Percentiles rank a stretch among this genome's conserved stretches.
Conservation (phyloP, 1,140 invertebrate genomes). For the Bicyclus anynana region DNA sequence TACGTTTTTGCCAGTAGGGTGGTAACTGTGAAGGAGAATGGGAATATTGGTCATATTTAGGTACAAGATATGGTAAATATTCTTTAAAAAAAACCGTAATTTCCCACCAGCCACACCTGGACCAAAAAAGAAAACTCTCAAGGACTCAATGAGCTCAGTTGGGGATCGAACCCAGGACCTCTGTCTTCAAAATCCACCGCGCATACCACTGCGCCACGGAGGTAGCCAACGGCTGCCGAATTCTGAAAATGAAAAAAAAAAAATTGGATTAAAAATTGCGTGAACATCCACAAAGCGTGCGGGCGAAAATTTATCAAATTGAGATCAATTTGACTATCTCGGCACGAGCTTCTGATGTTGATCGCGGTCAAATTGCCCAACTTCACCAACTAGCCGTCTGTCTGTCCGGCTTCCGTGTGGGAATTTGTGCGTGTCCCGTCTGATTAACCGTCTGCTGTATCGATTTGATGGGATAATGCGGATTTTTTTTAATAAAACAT, state of each 20-base stretch:
- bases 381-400: background rate
- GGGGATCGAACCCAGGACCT: too few species aligned
- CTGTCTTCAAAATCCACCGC: too few species aligned
- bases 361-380: constrained; percentile 16
- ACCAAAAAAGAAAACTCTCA: too few species aligned
- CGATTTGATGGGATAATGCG: background rate
- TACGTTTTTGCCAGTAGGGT: too few species aligned
- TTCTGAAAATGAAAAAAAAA: background rate
- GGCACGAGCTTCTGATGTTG: constrained; percentile 38
- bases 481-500: background rate
- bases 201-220: too few species aligned
- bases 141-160: too few species aligned
- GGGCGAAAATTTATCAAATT: constrained; percentile 30
- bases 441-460: constrained; percentile 11
- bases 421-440: constrained; percentile 21
- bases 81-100: too few species aligned
- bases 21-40: too few species aligned
- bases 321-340: constrained; percentile 28
- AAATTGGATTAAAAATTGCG: constrained; percentile 14
- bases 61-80: too few species aligned
- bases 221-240: too few species aligned
- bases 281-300: constrained; percentile 26
- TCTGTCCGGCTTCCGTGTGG: constrained; percentile 24
- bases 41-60: too few species aligned
- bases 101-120: too few species aligned